Percentiles rank a stretch among this genome's conserved stretches.
Evolutionary conservation across 1,140 invertebrate species (phyloP).

Genomic region (Dendroctonus valens): DNA sequence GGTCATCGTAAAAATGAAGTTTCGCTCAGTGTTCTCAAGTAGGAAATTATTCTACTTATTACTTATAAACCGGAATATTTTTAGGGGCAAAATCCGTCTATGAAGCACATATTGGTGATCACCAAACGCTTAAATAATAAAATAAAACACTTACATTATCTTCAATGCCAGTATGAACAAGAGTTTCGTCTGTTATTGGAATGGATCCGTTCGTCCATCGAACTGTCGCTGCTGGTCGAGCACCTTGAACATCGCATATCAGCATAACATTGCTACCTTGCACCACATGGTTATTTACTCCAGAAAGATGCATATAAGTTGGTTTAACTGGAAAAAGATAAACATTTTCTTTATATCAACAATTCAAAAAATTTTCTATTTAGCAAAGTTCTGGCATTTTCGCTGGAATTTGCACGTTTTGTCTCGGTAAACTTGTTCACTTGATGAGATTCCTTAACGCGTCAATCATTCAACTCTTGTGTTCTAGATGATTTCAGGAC

Average conservation of each 20-base stretch:
- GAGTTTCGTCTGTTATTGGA: conserved; percentile 55
- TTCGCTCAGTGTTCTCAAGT: background rate
- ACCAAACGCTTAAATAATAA: too few species aligned
- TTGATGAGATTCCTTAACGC: too few species aligned
- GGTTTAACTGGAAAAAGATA: conserved; percentile 67
- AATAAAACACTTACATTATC: conserved; percentile 48
- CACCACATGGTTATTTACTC: conserved; percentile 70
- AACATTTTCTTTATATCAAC: background rate
- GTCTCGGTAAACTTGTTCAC: too few species aligned
- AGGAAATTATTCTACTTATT: background rate
- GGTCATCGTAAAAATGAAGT: background rate
- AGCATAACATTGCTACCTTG: conserved; percentile 76
- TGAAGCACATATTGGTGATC: too few species aligned
- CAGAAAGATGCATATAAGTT: conserved; percentile 68
- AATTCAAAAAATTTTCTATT: too few species aligned
- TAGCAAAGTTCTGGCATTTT: too few species aligned
- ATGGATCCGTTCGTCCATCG: conserved; percentile 80
- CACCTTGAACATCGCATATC: conserved; percentile 72
- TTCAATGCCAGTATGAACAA: conserved; percentile 48
- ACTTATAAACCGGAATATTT: too few species aligned
- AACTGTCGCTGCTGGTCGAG: conserved; percentile 76
- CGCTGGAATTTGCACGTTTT: too few species aligned
- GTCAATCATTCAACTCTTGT: too few species aligned
- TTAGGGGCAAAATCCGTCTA: too few species aligned
- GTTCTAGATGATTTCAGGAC: too few species aligned